A percentile compares a stretch with the other conserved stretches of the same genome.
These are phyloP conservation scores for Eumacrocentrus americanus DNA, from an alignment of 2,888 invertebrate genomes.

Conservation along the genomic window DNA sequence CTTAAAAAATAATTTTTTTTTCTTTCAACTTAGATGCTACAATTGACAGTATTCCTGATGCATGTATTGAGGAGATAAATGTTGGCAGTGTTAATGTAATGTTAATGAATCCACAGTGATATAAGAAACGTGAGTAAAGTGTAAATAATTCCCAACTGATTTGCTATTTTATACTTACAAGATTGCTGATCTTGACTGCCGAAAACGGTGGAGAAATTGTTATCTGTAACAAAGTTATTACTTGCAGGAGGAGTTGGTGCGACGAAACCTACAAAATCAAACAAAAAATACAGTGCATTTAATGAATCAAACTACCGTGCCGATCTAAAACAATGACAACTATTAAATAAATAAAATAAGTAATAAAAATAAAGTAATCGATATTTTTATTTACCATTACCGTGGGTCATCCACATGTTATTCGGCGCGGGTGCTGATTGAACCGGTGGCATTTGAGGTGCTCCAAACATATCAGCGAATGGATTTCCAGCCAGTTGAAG, in stretches of 20 bases:
- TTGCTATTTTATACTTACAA: conserved; percentile 48
- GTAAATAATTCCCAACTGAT: background rate
- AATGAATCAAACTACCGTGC: background rate
- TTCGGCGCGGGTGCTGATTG: conserved; percentile 54
- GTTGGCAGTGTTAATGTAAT: background rate
- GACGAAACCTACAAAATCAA: conserved; percentile 59
- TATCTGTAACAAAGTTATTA: conserved; percentile 81
- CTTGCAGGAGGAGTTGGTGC: conserved; percentile 57
- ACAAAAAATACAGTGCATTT: conserved; percentile 27
- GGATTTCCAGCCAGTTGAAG: conserved; percentile 85
- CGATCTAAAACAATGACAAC: conserved; percentile 19
- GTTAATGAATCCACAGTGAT: background rate
- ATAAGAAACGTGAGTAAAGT: too few species aligned
- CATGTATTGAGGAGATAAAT: too few species aligned
- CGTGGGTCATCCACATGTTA: conserved; percentile 67
- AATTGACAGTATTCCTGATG: too few species aligned
- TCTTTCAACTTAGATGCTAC: too few species aligned
- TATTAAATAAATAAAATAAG: conserved; percentile 26
- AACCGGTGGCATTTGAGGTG: conserved; percentile 51
- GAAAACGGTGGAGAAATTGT: conserved; percentile 87
- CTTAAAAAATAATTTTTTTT: too few species aligned
- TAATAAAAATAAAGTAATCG: conserved; percentile 20
- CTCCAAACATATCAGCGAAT: conserved; percentile 84
- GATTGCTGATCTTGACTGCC: conserved; percentile 66
- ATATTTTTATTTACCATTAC: conserved; percentile 60